Conservation (phyloP, 2,888 invertebrate genomes). For the Epicampocera succincta region DNA sequence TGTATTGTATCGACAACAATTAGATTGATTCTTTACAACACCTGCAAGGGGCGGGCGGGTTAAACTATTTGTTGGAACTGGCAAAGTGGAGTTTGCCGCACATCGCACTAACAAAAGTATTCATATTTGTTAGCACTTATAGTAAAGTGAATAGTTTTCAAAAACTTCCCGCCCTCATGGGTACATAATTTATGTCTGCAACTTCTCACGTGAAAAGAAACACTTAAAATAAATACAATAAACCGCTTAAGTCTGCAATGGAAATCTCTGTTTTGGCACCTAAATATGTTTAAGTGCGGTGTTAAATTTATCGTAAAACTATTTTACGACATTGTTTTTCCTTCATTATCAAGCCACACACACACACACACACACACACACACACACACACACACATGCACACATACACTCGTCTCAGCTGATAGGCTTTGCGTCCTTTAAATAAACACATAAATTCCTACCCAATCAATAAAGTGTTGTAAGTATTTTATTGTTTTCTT, state of each 20-base stretch:
- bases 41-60: too few species aligned
- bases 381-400: too few species aligned
- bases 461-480: constrained; percentile 21
- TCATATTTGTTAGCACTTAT: too few species aligned
- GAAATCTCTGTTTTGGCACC: constrained; percentile 67
- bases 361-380: too few species aligned
- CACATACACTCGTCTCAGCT: neutral
- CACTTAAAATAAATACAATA: constrained; percentile 64
- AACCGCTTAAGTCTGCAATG: constrained; percentile 63
- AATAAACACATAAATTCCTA: constrained; percentile 15
- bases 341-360: constrained; percentile 14
- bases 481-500: constrained; percentile 56
- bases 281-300: constrained; percentile 65
- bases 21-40: too few species aligned
- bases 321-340: constrained; percentile 57
- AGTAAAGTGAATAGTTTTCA: too few species aligned
- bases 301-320: constrained; percentile 68
- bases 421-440: constrained; percentile 23
- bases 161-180: too few species aligned
- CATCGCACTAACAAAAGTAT: too few species aligned
- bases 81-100: too few species aligned
- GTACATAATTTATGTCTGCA: constrained; percentile 6
- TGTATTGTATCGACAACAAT: too few species aligned
- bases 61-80: too few species aligned
- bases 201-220: constrained; percentile 42